A percentile compares a stretch with the other conserved stretches of the same genome.
Evolutionary conservation across 2,113 vertebrate genomes (phyloP).

Genomic region (Diadophis punctatus): DNA sequence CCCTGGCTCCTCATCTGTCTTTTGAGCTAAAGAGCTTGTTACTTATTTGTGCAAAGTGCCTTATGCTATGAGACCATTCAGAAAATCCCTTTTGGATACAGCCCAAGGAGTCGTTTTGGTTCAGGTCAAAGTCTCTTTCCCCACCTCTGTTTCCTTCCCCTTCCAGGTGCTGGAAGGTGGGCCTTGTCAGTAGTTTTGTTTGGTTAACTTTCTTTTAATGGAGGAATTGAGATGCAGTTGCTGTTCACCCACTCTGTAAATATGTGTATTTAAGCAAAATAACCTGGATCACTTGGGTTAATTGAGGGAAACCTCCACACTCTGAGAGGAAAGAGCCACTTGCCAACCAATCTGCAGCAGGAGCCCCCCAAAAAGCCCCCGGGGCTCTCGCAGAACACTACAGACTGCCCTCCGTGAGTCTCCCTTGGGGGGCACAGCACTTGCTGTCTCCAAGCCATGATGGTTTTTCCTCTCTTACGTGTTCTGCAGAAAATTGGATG

Average conservation of each 20-base stretch:
- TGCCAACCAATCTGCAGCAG: slow-evolving; percentile 59
- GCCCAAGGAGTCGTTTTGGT: slow-evolving; percentile 74
- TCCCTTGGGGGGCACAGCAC: slow-evolving; percentile 71
- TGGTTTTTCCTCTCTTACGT: slow-evolving; percentile 75
- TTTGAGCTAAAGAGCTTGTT: slow-evolving; percentile 80
- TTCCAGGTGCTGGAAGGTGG: slow-evolving; percentile 70
- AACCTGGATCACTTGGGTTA: slow-evolving; percentile 71
- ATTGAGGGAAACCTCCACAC: slow-evolving; percentile 66
- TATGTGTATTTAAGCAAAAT: slow-evolving; percentile 77
- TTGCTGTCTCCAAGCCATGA: slow-evolving; percentile 72
- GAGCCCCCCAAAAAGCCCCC: slow-evolving; percentile 68
- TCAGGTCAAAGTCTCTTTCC: slow-evolving; percentile 71
- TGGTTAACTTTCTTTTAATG: slow-evolving; percentile 52
- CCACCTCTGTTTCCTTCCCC: slow-evolving; percentile 61
- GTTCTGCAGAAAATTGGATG: slow-evolving; percentile 78
- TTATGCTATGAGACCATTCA: slow-evolving; percentile 97
- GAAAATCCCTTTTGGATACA: slow-evolving; percentile 80
- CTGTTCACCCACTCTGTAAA: slow-evolving; percentile 78
- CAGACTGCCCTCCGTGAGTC: slow-evolving; percentile 66
- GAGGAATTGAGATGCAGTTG: slow-evolving; percentile 79
- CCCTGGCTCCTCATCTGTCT: slow-evolving; percentile 74
- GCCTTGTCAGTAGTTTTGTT: slow-evolving; percentile 69
- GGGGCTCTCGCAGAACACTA: slow-evolving; percentile 75
- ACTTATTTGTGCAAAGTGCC: slow-evolving; percentile 99
- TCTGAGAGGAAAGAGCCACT: slow-evolving; percentile 75